Evolutionary conservation across 2,113 vertebrate species (phyloP).

Genomic region (Apteryx mantelli): DNA sequence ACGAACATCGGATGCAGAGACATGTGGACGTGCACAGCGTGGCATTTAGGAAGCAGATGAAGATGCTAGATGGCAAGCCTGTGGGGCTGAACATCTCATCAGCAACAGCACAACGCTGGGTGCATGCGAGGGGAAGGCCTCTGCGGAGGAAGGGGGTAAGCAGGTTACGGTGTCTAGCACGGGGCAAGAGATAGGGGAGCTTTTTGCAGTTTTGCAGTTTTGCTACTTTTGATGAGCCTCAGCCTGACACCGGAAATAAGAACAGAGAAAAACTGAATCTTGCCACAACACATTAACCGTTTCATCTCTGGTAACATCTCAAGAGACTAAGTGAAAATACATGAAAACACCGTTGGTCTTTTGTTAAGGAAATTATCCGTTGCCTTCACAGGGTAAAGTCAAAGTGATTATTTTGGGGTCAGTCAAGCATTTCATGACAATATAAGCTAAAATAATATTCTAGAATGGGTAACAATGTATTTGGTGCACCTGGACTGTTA

Average conservation of each 20-base stretch:
- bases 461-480: neutral
- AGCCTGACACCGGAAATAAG: neutral
- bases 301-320: neutral
- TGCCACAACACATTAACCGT: neutral
- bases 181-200: neutral
- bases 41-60: neutral
- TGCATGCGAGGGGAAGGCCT: neutral
- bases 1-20: neutral
- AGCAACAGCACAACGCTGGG: fast-evolving
- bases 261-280: too few relatives aligned
- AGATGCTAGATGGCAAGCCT: neutral
- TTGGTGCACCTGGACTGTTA: neutral
- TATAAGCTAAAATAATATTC: neutral
- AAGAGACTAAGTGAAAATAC: neutral
- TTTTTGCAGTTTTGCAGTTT: neutral
- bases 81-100: neutral
- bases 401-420: neutral
- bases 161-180: neutral
- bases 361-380: neutral
- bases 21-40: neutral
- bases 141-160: neutral
- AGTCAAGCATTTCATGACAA: neutral
- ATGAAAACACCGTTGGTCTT: neutral
- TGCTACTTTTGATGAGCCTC: neutral
- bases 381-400: neutral